Percentiles rank a stretch among this genome's conserved stretches.
phyloP scores from a whole-genome alignment of 2,888 invertebrate species.

The Trissoscelio sp. region DNA sequence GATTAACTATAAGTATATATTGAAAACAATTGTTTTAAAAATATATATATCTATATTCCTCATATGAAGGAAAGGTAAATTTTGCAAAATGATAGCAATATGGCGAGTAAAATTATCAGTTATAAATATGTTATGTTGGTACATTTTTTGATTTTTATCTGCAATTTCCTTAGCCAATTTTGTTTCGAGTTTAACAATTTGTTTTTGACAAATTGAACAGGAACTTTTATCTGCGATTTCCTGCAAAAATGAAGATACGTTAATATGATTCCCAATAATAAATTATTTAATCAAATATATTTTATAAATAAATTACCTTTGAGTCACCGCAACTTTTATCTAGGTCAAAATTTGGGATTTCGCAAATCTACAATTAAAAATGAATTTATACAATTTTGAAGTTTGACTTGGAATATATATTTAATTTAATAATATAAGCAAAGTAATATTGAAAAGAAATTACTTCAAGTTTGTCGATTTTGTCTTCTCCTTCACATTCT shows the following conservation, averaged over 20 bases:
- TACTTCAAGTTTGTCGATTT: not conserved
- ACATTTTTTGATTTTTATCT: constrained; percentile 53
- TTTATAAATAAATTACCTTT: not conserved
- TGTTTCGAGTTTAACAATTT: constrained; percentile 24
- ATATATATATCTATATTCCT: too few species aligned
- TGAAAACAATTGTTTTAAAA: too few species aligned
- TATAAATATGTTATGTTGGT: not conserved
- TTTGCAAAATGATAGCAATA: not conserved
- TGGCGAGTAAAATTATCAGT: not conserved
- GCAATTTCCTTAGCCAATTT: constrained; percentile 48
- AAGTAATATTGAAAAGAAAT: not conserved
- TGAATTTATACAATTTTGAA: not conserved
- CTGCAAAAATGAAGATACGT: not conserved
- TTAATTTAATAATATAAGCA: not conserved
- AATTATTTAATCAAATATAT: not conserved
- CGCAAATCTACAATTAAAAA: not conserved
- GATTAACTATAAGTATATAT: too few species aligned
- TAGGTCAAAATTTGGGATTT: not conserved
- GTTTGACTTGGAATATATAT: not conserved
- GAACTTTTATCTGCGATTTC: not conserved
- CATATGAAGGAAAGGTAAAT: too few species aligned
- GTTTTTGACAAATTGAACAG: constrained; percentile 4
- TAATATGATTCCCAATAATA: too few species aligned
- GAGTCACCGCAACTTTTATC: not conserved
- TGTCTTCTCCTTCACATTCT: not conserved